Percentiles rank a stretch among this genome's conserved stretches.
These are phyloP conservation scores for Mycetomoellerius zeteki DNA, from an alignment of 1,140 invertebrate genomes.

Conservation along the genomic window DNA sequence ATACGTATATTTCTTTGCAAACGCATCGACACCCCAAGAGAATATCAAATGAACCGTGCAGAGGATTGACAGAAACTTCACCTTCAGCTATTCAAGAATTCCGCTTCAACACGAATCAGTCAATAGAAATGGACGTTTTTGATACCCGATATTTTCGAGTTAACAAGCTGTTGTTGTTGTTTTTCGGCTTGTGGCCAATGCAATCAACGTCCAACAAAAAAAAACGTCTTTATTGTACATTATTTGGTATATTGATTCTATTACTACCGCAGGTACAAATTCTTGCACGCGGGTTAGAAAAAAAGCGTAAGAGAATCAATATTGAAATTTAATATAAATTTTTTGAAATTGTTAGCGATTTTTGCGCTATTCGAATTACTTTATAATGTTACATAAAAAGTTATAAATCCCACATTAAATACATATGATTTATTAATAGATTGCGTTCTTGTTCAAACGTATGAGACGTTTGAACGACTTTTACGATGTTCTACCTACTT, in stretches of 20 bases:
- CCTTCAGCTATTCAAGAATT: constrained; percentile 21
- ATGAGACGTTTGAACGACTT: not conserved
- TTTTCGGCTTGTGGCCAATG: constrained; percentile 3
- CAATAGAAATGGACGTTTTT: constrained; percentile 28
- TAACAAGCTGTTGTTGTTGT: constrained; percentile 13
- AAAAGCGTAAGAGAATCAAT: not conserved
- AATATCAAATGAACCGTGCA: constrained; percentile 13
- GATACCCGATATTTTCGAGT: constrained; percentile 19
- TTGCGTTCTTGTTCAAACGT: not conserved
- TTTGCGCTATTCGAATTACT: not conserved
- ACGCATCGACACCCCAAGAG: constrained; percentile 5
- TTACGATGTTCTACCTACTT: constrained; percentile 2
- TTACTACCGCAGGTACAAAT: constrained; percentile 14
- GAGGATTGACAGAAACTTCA: not conserved
- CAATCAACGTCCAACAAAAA: not conserved
- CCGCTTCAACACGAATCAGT: not conserved
- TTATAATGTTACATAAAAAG: not conserved
- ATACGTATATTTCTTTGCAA: not conserved
- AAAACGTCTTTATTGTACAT: not conserved
- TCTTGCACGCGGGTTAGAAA: no score
- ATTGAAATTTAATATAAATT: not conserved
- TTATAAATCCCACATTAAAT: not conserved
- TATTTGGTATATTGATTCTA: not conserved
- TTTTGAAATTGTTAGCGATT: not conserved
- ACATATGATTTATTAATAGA: not conserved